These are phyloP conservation scores for Ptychadena robeensis DNA, from an alignment of 2,797 vertebrate species.

Conservation along the genomic window DNA sequence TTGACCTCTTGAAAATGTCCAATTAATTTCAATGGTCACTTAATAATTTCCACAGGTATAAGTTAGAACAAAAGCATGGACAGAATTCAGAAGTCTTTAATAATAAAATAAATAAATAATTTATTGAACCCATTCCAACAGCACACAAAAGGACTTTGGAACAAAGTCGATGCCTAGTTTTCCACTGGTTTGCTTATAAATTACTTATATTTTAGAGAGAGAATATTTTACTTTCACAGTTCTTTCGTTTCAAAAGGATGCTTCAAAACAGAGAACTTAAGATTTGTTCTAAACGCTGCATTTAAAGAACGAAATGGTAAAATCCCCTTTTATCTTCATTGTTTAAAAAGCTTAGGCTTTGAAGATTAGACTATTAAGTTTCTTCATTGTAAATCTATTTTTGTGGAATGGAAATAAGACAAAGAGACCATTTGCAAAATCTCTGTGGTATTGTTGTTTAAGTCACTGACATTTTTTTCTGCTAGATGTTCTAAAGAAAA, in stretches of 20 bases:
- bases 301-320: neutral
- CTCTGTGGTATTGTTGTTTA: neutral
- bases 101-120: conserved; percentile 52
- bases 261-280: neutral
- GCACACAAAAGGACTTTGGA: conserved; percentile 44
- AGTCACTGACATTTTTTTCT: neutral
- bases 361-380: neutral
- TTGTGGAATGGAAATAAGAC: neutral
- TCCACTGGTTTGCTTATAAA: conserved; percentile 37
- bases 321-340: neutral
- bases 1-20: neutral
- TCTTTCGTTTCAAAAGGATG: neutral
- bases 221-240: conserved; percentile 12
- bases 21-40: conserved; percentile 4
- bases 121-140: conserved; percentile 29
- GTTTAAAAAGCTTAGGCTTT: neutral
- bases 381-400: neutral
- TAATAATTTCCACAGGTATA: conserved; percentile 10
- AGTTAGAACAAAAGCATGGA: conserved; percentile 26
- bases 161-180: conserved; percentile 41
- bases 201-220: conserved; percentile 31
- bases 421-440: neutral
- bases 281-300: neutral
- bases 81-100: conserved; percentile 41
- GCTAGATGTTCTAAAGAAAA: neutral